Conservation (phyloP, 2,797 vertebrate species). For the Chrosomus eos region DNA sequence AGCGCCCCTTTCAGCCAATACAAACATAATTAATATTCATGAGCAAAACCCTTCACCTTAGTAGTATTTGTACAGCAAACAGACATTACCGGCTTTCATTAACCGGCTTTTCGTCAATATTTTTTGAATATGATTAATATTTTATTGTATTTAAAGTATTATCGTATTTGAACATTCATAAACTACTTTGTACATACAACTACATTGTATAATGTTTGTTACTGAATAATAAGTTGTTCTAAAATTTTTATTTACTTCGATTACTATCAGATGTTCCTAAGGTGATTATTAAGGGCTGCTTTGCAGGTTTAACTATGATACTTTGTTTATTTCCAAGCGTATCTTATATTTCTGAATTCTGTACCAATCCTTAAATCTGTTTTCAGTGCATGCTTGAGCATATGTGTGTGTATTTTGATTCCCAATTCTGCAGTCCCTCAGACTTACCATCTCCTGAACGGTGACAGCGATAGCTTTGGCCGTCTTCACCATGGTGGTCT, state of each 20-base stretch:
- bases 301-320: background rate
- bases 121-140: background rate
- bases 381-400: background rate
- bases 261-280: background rate
- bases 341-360: background rate
- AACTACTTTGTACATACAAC: background rate
- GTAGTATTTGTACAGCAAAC: background rate
- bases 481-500: conserved; percentile 98
- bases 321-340: background rate
- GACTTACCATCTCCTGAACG: conserved; percentile 93
- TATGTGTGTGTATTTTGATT: background rate
- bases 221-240: too few species aligned
- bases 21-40: conserved; percentile 3
- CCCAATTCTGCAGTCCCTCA: background rate
- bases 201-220: background rate
- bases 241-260: too few species aligned
- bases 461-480: conserved; percentile 97
- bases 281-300: background rate
- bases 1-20: background rate
- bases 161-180: background rate
- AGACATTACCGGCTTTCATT: background rate
- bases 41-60: background rate
- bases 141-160: too few species aligned
- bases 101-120: background rate
- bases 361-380: background rate